Percentiles rank a stretch among this genome's conserved stretches.
These are phyloP conservation scores for Hirtodrosophila alboralis DNA, from an alignment of 2,888 invertebrate species.

Conservation along the genomic window DNA sequence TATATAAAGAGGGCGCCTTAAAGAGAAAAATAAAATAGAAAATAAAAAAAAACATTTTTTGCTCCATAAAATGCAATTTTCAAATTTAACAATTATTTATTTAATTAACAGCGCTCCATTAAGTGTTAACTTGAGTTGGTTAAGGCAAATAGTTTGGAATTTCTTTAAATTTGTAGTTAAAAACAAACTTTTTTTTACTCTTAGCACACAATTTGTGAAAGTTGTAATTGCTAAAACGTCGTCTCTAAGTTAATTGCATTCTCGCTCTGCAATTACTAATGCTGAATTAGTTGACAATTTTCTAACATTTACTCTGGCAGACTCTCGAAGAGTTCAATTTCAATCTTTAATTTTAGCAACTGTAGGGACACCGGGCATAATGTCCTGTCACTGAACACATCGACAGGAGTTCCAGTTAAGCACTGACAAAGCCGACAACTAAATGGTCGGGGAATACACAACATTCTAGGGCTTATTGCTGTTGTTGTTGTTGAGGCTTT, in stretches of 20 bases:
- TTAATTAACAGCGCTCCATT: too few species aligned
- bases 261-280: slow-evolving; percentile 26
- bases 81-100: too few species aligned
- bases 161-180: too few species aligned
- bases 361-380: slow-evolving; percentile 5
- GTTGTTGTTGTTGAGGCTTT: slow-evolving; percentile 39
- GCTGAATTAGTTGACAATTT: slow-evolving; percentile 26
- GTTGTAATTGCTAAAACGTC: slow-evolving; percentile 6
- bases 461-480: slow-evolving; percentile 16
- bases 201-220: neutral
- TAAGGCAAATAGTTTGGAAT: too few species aligned
- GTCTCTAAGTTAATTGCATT: slow-evolving; percentile 3
- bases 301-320: neutral
- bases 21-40: too few species aligned
- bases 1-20: too few species aligned
- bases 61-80: too few species aligned
- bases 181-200: too few species aligned
- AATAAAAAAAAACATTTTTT: too few species aligned
- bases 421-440: slow-evolving; percentile 67
- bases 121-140: too few species aligned
- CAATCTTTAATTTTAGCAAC: slow-evolving; percentile 29
- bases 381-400: slow-evolving; percentile 29
- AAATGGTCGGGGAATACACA: slow-evolving; percentile 58
- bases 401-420: slow-evolving; percentile 26
- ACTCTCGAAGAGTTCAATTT: neutral